phyloP scores from a whole-genome alignment of 92 coral and sea anemone genomes.

The Pocillopora grandis region DNA sequence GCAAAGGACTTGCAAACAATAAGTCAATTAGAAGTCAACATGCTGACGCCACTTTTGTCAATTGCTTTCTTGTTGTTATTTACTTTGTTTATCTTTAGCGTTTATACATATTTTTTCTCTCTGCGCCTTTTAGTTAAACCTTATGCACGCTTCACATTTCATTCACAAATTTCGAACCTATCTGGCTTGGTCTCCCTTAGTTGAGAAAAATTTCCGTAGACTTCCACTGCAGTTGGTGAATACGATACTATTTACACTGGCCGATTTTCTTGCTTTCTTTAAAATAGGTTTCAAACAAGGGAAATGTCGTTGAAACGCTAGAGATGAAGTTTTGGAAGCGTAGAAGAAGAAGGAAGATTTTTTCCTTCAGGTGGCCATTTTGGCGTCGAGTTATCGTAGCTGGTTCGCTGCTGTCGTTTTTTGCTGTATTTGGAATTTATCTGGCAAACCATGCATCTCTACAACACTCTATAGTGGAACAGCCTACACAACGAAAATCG shows the following conservation, averaged over 20 bases:
- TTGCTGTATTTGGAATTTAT: constrained; percentile 7
- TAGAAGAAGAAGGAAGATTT: neutral
- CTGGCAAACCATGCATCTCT: neutral
- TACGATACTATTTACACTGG: too few species aligned
- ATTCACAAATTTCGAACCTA: too few species aligned
- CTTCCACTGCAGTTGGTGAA: too few species aligned
- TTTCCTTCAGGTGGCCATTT: neutral
- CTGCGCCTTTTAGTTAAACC: neutral
- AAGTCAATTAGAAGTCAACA: too few species aligned
- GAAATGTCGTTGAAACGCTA: too few species aligned
- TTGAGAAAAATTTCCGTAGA: too few species aligned
- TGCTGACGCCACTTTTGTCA: neutral
- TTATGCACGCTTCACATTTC: too few species aligned
- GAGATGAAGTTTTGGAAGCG: constrained; percentile 7
- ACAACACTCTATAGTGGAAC: neutral
- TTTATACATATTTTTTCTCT: neutral
- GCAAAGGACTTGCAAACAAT: too few species aligned
- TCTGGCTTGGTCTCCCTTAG: too few species aligned
- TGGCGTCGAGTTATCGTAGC: neutral
- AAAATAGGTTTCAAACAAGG: too few species aligned
- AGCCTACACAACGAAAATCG: neutral
- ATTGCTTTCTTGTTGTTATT: neutral
- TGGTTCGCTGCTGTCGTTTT: constrained; percentile 4
- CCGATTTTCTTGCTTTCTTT: too few species aligned
- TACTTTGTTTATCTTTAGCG: neutral